phyloP scores from a whole-genome alignment of 1,140 invertebrate species.

The Pogonomyrmex barbatus region DNA sequence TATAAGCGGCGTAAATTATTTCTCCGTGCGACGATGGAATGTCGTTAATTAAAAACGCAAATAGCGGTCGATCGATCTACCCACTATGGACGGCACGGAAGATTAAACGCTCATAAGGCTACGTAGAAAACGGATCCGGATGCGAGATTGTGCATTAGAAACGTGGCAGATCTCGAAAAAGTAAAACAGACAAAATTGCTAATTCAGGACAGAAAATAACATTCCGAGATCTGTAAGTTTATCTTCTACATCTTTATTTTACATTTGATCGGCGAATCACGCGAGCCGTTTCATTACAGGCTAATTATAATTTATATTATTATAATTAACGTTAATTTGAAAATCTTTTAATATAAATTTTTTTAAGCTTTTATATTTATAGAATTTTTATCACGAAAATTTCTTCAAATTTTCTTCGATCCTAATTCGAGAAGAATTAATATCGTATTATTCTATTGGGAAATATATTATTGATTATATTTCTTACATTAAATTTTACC shows the following conservation, averaged over 20 bases:
- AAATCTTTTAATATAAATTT: background rate
- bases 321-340: background rate
- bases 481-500: background rate
- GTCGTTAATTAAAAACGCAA: conserved; percentile 65
- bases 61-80: conserved; percentile 59
- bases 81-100: conserved; percentile 10
- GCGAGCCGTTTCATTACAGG: background rate
- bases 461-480: background rate
- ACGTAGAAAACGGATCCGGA: background rate
- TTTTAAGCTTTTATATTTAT: background rate
- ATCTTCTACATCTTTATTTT: background rate
- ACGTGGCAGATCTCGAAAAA: background rate
- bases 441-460: background rate
- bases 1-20: conserved; percentile 79
- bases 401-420: background rate
- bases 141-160: conserved; percentile 5
- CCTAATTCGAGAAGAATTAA: background rate
- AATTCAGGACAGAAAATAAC: conserved; percentile 16
- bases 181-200: background rate
- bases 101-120: conserved; percentile 48
- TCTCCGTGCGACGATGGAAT: conserved; percentile 68
- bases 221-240: background rate
- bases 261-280: background rate
- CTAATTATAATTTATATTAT: background rate
- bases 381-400: background rate